Evolutionary conservation across 2,797 vertebrate genomes (phyloP).

Genomic region (Benthosema pterotum): DNA sequence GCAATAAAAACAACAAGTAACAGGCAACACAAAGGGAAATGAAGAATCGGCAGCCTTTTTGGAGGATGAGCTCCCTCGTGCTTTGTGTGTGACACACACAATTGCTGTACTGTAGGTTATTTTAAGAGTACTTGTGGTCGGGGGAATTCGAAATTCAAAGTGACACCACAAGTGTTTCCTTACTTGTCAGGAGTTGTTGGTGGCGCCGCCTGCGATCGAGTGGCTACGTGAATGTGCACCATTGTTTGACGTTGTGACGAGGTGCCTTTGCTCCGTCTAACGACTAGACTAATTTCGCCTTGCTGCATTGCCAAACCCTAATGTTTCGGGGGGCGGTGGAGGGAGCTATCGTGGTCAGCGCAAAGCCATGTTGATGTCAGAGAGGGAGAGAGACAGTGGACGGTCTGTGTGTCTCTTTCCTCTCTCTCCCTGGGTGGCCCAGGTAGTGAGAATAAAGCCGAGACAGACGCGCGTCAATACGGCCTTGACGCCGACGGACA

Average conservation of each 20-base stretch:
- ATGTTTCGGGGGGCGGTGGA: not conserved
- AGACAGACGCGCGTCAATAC: not conserved
- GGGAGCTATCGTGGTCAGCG: not conserved
- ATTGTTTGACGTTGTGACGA: not conserved
- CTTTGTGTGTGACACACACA: slow-evolving; percentile 16
- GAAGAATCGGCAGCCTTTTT: slow-evolving; percentile 30
- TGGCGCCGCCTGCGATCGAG: too few relatives aligned
- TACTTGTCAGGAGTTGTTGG: not conserved
- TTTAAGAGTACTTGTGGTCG: slow-evolving; percentile 19
- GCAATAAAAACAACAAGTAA: slow-evolving; percentile 38
- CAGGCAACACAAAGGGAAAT: slow-evolving; percentile 42
- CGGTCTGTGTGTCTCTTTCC: not conserved
- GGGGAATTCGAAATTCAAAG: slow-evolving; percentile 7
- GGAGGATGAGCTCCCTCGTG: slow-evolving; percentile 30
- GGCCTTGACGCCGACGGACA: slow-evolving; percentile 9
- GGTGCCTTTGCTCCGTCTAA: not conserved
- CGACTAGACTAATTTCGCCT: slow-evolving; percentile 5
- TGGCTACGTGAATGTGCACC: not conserved
- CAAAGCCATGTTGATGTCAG: slow-evolving; percentile 27
- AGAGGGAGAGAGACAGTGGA: not conserved
- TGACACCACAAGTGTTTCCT: not conserved
- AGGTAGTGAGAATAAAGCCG: slow-evolving; percentile 18
- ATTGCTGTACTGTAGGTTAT: slow-evolving; percentile 1
- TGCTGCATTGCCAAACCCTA: slow-evolving; percentile 6
- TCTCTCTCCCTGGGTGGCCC: slow-evolving; percentile 55